Base-by-base conservation (phyloP, 1,140 invertebrate species). In the Danaus plexippus region DNA sequence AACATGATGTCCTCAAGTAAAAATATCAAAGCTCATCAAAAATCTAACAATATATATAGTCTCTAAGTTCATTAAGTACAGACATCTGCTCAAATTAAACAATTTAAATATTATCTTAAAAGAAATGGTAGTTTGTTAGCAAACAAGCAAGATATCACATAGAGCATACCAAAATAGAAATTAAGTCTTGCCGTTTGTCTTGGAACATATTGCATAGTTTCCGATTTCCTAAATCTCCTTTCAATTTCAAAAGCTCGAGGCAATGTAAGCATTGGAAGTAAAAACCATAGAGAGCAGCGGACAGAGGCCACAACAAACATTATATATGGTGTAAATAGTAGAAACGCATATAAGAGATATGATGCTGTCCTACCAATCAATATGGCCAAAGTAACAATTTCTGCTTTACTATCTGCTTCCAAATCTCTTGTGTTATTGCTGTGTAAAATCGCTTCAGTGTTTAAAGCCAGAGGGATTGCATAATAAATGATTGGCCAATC, bases 401-500 rank as follows among this genome's bases (percentile, higher is more conserved):
- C 95, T 56, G 94, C 96, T 73, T 90, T 90, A 51, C 90, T 91
- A 75, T 98, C 96, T 61, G 90, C 92, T 59, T 96, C 95, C 64
- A 95, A 89, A 87, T 98, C 96, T 61, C 96, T 90, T 1, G 96
- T 96, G 78, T 98, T 98, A 69, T 98, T 98, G 68, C 94, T 95
- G 77, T 98, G 97, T 47, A 98, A 87, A 70, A 98, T 97, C 18
- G 96, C 96, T 81, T 98, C 97, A 9, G 96, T 97, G 69, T 98
- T 98, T 1, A 98, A 85, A 8, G 97, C 96, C 59, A 98, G 80
- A 9, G 97, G 97, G 68, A 98, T 92, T 11, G 97, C 96, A 87
- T 97, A 98, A 65, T 96, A 94, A 66, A 98, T 93, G 0, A 95
- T 94, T 18, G 92, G 91, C 93, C 94, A 93, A 73, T 95, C 92